These are phyloP conservation scores for Apamea crenata DNA, from an alignment of 2,888 invertebrate genomes.

Conservation along the genomic window DNA sequence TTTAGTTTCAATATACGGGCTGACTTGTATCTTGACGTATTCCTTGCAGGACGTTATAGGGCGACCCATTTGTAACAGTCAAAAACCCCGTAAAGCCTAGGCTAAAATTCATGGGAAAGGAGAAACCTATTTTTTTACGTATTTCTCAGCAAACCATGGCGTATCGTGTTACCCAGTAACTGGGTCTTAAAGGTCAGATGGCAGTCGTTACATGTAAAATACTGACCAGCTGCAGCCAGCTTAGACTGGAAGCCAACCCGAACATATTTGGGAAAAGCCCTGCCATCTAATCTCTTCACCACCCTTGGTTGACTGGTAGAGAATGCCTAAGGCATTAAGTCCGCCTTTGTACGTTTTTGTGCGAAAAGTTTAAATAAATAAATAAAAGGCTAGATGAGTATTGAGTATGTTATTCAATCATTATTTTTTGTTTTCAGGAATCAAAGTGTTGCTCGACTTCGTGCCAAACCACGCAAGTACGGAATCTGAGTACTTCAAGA, in stretches of 20 bases:
- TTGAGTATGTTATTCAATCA: too few relatives aligned
- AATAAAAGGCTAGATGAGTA: too few relatives aligned
- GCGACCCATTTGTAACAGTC: neutral
- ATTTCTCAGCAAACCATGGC: neutral
- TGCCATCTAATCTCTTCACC: too few relatives aligned
- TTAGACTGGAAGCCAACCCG: neutral
- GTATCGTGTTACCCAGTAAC: neutral
- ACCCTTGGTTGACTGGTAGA: too few relatives aligned
- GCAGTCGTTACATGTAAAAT: neutral
- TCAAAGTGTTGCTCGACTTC: slow-evolving; percentile 91
- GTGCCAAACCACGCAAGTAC: slow-evolving; percentile 93
- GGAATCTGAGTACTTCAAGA: slow-evolving; percentile 95
- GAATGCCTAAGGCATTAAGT: too few relatives aligned
- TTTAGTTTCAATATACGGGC: neutral
- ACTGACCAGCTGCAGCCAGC: neutral
- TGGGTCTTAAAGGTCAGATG: neutral
- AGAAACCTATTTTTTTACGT: neutral
- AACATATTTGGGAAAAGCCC: neutral
- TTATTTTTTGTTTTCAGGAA: slow-evolving; percentile 69
- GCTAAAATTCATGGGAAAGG: neutral
- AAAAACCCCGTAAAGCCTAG: neutral
- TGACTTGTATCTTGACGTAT: neutral
- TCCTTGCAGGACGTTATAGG: neutral
- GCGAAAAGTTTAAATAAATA: too few relatives aligned
- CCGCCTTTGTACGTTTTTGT: too few relatives aligned